phyloP scores from a whole-genome alignment of 2,113 vertebrate species.

The Paramormyrops kingsleyae region DNA sequence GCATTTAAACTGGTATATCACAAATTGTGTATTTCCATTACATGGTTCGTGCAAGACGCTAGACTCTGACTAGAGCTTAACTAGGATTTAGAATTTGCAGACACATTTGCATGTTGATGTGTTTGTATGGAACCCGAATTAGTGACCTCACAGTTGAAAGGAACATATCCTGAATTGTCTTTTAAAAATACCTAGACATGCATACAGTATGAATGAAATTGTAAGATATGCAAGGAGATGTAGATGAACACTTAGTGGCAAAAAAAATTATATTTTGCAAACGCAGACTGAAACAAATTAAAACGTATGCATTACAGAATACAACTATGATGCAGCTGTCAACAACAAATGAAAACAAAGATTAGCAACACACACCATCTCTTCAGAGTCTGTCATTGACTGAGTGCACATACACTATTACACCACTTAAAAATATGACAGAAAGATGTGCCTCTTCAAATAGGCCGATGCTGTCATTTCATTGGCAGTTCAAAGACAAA shows the following conservation, averaged over 20 bases:
- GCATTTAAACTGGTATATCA: neutral
- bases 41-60: neutral
- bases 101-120: neutral
- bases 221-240: neutral
- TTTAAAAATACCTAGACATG: neutral
- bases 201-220: neutral
- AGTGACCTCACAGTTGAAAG: neutral
- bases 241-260: neutral
- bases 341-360: conserved; percentile 17
- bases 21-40: neutral
- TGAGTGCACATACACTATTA: conserved; percentile 10
- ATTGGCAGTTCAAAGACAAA: conserved; percentile 28
- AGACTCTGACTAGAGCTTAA: neutral
- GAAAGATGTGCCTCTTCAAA: conserved; percentile 6
- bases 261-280: neutral
- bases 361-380: neutral
- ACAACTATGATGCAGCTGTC: conserved; percentile 6
- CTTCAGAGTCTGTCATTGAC: conserved; percentile 8
- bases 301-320: neutral
- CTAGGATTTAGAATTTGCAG: neutral
- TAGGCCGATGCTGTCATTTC: conserved; percentile 31
- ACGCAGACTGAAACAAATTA: neutral
- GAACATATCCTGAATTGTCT: neutral
- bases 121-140: neutral
- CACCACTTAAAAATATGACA: conserved; percentile 19